Evolutionary conservation across 2,888 invertebrate species (phyloP).

Genomic region (Acanthosepion pharaonis): DNA sequence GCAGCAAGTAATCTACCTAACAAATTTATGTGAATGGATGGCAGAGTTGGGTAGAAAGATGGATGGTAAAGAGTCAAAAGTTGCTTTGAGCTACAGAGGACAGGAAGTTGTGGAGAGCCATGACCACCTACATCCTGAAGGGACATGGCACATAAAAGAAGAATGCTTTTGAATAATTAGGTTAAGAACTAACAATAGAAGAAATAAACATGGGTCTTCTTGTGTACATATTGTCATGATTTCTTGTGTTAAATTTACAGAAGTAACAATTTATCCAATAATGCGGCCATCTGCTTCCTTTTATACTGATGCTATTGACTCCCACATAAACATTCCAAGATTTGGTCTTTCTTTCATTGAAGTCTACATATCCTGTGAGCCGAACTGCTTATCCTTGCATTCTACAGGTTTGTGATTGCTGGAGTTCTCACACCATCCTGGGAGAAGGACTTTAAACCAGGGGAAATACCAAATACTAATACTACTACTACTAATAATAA

Average conservation of each 20-base stretch:
- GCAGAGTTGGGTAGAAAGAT: too few relatives aligned
- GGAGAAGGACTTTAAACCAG: background rate
- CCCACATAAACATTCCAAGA: constrained; percentile 33
- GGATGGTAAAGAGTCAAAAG: too few relatives aligned
- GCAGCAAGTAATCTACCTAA: too few relatives aligned
- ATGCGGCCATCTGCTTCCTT: background rate
- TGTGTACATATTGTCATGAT: background rate
- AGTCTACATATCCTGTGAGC: background rate
- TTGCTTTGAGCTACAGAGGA: too few relatives aligned
- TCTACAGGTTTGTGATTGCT: background rate
- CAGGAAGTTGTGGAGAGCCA: too few relatives aligned
- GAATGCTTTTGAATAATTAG: background rate
- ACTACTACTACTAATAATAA: background rate
- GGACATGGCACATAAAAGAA: too few relatives aligned
- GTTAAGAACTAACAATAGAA: background rate
- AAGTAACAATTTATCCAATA: background rate
- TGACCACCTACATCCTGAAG: too few relatives aligned
- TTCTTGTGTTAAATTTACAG: background rate
- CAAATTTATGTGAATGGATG: too few relatives aligned
- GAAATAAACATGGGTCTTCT: background rate
- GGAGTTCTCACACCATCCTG: background rate
- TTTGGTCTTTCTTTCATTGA: background rate
- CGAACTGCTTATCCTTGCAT: background rate
- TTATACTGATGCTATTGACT: background rate
- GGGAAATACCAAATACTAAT: background rate